Conservation (phyloP, 2,888 invertebrate genomes). For the Reticulitermes lucifugus region DNA sequence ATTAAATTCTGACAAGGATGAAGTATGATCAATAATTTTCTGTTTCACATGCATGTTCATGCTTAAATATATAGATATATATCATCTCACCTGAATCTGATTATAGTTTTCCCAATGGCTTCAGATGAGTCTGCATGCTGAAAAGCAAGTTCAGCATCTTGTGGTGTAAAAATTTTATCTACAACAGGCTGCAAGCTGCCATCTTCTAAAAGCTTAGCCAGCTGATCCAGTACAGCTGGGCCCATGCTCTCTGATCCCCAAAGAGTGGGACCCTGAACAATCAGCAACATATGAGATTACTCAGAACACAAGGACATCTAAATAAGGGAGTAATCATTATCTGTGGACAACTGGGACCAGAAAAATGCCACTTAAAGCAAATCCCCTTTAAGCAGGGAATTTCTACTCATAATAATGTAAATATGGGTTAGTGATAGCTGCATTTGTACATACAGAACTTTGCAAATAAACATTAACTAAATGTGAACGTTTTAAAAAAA, state of each 20-base stretch:
- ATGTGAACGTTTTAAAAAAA: too few relatives aligned
- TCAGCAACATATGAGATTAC: background rate
- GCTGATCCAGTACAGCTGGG: constrained; percentile 59
- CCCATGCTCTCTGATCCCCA: constrained; percentile 53
- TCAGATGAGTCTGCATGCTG: constrained; percentile 63
- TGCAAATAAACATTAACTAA: too few relatives aligned
- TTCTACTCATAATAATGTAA: too few relatives aligned
- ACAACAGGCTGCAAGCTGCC: constrained; percentile 70
- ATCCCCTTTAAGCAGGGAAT: too few relatives aligned
- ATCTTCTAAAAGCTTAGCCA: constrained; percentile 67
- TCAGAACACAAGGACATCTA: background rate
- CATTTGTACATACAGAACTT: too few relatives aligned
- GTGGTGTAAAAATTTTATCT: constrained; percentile 66
- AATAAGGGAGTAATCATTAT: too few relatives aligned
- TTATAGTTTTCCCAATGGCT: constrained; percentile 65
- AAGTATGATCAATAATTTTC: too few relatives aligned
- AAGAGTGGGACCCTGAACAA: background rate
- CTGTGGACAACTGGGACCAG: too few relatives aligned
- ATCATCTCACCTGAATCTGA: constrained; percentile 60
- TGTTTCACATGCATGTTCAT: background rate
- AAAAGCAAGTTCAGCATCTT: constrained; percentile 65
- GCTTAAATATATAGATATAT: background rate
- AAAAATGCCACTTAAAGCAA: too few relatives aligned
- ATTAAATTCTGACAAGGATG: too few relatives aligned
- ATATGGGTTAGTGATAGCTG: too few relatives aligned